Evolutionary conservation across 2,888 invertebrate species (phyloP), one percentile per base, ranked within the genome.

Genomic region (Myopa testacea): DNA sequence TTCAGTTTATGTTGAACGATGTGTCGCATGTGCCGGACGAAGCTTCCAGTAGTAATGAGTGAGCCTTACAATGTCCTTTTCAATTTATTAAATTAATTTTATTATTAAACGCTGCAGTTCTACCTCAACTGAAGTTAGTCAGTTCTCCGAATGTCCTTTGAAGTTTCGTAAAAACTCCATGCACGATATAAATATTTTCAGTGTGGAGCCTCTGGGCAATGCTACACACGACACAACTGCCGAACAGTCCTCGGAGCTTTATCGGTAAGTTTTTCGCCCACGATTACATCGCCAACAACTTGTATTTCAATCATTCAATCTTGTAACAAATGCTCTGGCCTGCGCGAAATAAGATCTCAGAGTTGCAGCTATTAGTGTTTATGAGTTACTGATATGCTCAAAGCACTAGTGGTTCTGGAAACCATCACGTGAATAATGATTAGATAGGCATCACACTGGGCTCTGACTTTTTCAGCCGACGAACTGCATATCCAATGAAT

Each of bases 161-260:
- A 83, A 82, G 38, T 73, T 85, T 78, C 85, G 87, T 14, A 87
- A 87, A 81, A 81, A 82, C 55, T 87, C 87, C 12, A 87, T 86
- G 85, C 88, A 87, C 76, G 84, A 87, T 77, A 86, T 89, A 45
- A 91, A 91, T 82, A 90, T 90, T 69, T 91, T 90, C 82, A 90
- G 91, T 80, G 88, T 92, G 65, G 91, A 91, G 14, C 90, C 91
- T 2, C 86, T 93, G 80, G 87, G 89, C 4, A 91, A 91, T 73
- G 88, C 91, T 67, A 76, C 71, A 3, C 82, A 82, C 62, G 90
- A 91, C 78, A 88, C 90, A 79, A 87, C 89, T 40, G 89, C 91
- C 62, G 88, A 91, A 65, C 89, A 90, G 79, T 90, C 91, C 14
- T 90, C 90, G 50, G 91, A 90, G 5, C 85, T 91, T 12, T 92